A percentile compares a stretch with the other conserved stretches of the same genome.
Evolutionary conservation across 1,140 invertebrate species (phyloP).

Genomic region (Macrobrachium nipponense): DNA sequence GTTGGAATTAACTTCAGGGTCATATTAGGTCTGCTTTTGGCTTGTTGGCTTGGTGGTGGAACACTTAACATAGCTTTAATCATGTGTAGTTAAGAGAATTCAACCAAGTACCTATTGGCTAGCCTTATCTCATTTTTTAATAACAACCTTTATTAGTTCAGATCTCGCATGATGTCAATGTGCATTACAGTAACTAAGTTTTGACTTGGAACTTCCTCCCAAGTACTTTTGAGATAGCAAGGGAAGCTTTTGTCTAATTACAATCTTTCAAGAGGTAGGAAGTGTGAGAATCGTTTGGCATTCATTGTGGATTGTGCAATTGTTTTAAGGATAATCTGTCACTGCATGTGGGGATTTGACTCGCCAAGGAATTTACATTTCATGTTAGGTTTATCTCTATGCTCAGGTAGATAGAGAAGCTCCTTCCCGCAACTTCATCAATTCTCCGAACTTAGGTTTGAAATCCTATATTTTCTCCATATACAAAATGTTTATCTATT

Average conservation of each 20-base stretch:
- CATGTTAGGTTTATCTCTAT: constrained; percentile 41
- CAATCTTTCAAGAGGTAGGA: constrained; percentile 23
- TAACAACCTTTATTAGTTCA: constrained; percentile 31
- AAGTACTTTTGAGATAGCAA: constrained; percentile 9
- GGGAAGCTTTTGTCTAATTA: constrained; percentile 20
- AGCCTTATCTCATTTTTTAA: constrained; percentile 49
- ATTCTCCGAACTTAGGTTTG: constrained; percentile 9
- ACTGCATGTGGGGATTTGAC: constrained; percentile 45
- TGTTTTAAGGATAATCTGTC: constrained; percentile 23
- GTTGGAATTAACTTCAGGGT: constrained; percentile 11
- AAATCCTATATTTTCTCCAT: constrained; percentile 22
- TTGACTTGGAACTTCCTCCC: constrained; percentile 19
- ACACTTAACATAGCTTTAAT: constrained; percentile 56
- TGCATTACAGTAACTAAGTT: constrained; percentile 21
- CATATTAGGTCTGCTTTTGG: constrained; percentile 47
- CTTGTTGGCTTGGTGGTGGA: constrained; percentile 54
- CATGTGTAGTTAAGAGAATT: constrained; percentile 37
- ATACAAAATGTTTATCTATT: constrained; percentile 7
- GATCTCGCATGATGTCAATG: constrained; percentile 27
- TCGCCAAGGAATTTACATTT: neutral
- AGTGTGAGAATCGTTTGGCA: constrained; percentile 11
- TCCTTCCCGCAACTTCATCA: neutral
- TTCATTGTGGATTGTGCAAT: constrained; percentile 53
- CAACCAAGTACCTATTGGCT: constrained; percentile 55
- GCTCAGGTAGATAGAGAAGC: constrained; percentile 54